These are phyloP conservation scores for Coelogynopora nodosa DNA, from an alignment of 2,888 invertebrate species.

Conservation along the genomic window DNA sequence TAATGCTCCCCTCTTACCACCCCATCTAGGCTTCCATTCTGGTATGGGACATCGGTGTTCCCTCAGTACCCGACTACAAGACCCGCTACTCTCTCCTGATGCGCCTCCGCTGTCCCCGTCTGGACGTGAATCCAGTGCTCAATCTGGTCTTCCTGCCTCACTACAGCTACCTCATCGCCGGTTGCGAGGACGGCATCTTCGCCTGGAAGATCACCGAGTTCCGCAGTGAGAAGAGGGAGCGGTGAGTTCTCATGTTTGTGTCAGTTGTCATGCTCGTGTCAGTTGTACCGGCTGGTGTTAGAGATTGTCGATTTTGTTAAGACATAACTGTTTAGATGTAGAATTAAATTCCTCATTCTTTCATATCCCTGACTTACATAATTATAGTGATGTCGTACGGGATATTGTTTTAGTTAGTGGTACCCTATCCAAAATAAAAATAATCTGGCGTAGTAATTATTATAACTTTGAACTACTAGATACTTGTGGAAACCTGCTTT, in stretches of 20 bases:
- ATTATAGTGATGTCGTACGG: too few species aligned
- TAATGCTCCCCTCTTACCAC: too few species aligned
- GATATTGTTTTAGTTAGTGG: too few species aligned
- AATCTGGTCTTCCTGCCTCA: constrained; percentile 46
- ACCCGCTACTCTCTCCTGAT: constrained; percentile 44
- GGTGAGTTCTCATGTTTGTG: background rate
- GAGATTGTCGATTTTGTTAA: too few species aligned
- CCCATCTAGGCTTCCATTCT: constrained; percentile 44
- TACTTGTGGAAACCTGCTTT: too few species aligned
- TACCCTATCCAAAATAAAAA: too few species aligned
- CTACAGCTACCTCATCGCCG: constrained; percentile 45
- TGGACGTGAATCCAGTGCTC: constrained; percentile 46
- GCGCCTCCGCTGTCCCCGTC: constrained; percentile 45
- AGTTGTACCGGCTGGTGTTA: too few species aligned
- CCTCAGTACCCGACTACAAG: constrained; percentile 44
- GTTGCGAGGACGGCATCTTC: constrained; percentile 47
- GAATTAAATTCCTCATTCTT: too few species aligned
- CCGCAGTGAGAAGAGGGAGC: constrained; percentile 40
- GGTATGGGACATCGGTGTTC: constrained; percentile 47
- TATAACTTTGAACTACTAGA: too few species aligned
- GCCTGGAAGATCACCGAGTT: constrained; percentile 46
- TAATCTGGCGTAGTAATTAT: background rate
- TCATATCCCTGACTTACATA: too few species aligned
- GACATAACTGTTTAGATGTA: too few species aligned
- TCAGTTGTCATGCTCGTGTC: background rate